These are phyloP conservation scores for Vicugna pacos DNA, from an alignment of 2,113 vertebrate species.

Conservation along the genomic window DNA sequence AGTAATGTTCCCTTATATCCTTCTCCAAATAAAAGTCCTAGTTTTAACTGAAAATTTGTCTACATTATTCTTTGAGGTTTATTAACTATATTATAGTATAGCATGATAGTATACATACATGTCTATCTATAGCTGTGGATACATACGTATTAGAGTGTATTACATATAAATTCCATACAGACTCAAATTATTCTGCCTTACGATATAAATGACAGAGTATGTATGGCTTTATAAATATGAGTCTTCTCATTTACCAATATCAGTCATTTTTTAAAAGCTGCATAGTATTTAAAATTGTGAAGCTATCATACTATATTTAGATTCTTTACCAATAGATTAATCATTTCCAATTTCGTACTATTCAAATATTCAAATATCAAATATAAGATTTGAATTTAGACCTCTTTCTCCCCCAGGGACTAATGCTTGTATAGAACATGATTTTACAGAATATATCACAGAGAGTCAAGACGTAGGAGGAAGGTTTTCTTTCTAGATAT, in stretches of 20 bases:
- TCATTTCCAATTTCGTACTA: neutral
- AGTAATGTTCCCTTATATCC: neutral
- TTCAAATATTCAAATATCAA: neutral
- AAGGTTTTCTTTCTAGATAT: neutral
- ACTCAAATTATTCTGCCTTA: neutral
- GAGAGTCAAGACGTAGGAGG: neutral
- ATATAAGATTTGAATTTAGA: neutral
- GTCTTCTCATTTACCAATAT: neutral
- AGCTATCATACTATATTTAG: neutral
- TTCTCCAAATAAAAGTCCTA: neutral
- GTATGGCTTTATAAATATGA: neutral
- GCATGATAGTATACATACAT: too few relatives aligned
- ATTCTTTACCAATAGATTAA: neutral
- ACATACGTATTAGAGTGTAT: neutral
- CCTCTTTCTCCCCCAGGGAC: accelerated
- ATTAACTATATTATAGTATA: neutral
- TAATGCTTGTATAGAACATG: neutral
- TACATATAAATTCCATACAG: neutral
- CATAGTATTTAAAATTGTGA: neutral
- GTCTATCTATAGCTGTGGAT: neutral
- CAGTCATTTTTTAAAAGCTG: neutral
- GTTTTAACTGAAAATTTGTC: neutral
- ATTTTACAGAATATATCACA: neutral
- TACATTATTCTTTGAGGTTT: neutral
- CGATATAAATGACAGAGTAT: neutral